A percentile compares a stretch with the other conserved stretches of the same genome.
Conservation (phyloP, 2,113 vertebrate genomes). For the Antennarius striatus region DNA sequence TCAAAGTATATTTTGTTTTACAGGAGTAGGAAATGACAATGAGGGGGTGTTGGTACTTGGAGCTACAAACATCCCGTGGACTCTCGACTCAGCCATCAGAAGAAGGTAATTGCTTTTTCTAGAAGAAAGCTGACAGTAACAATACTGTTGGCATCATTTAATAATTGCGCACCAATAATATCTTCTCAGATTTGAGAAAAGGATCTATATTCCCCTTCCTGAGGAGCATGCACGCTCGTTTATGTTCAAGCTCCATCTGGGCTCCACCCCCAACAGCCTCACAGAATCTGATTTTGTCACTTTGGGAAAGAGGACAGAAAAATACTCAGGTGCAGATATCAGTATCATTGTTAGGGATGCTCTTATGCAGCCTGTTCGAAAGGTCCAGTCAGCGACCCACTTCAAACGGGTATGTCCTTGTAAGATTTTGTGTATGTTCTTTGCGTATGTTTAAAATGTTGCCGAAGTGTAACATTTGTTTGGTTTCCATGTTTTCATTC, state of each 20-base stretch:
- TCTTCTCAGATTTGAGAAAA: conserved; percentile 91
- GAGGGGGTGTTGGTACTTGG: conserved; percentile 97
- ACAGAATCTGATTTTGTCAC: conserved; percentile 85
- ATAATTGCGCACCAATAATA: conserved; percentile 30
- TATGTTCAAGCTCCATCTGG: conserved; percentile 96
- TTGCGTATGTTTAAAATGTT: neutral
- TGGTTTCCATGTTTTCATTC: neutral
- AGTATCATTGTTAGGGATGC: conserved; percentile 94
- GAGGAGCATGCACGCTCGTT: conserved; percentile 90
- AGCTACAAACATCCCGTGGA: conserved; percentile 98
- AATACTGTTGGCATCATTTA: neutral
- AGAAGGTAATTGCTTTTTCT: conserved; percentile 82
- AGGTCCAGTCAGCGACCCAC: conserved; percentile 96
- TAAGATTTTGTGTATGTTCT: neutral
- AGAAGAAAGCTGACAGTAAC: neutral
- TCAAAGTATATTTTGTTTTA: conserved; percentile 9
- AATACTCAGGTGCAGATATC: conserved; percentile 95
- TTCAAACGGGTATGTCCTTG: conserved; percentile 87
- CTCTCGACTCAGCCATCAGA: conserved; percentile 96
- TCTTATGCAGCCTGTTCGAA: conserved; percentile 96
- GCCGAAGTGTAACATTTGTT: conserved; percentile 1
- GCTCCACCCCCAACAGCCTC: conserved; percentile 85
- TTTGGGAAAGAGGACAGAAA: conserved; percentile 88
- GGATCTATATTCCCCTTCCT: conserved; percentile 96
- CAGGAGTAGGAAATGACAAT: conserved; percentile 95